These are phyloP conservation scores for Petrocephalus sullivani DNA, from an alignment of 2,797 vertebrate genomes.

Conservation along the genomic window DNA sequence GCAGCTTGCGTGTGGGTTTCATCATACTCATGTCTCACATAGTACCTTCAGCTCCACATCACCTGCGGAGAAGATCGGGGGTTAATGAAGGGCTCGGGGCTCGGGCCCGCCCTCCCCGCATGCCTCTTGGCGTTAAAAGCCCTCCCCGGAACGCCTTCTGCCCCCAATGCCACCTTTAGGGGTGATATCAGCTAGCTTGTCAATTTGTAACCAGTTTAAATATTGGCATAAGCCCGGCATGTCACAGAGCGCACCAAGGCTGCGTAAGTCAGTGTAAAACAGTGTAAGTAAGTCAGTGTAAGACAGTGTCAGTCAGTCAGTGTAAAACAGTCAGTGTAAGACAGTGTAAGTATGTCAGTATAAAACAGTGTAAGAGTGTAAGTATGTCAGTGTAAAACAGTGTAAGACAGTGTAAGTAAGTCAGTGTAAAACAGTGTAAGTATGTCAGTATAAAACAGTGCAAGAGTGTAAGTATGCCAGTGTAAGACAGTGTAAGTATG, in stretches of 20 bases:
- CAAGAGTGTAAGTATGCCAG: no score
- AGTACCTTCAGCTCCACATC: conserved; percentile 69
- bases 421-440: no score
- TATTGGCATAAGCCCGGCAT: background rate
- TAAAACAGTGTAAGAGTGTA: no score
- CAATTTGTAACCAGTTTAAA: background rate
- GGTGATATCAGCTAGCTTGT: background rate
- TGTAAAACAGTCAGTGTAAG: no score
- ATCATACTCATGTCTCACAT: conserved; percentile 91
- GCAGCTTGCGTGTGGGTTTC: conserved; percentile 87
- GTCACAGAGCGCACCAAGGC: background rate
- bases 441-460: no score
- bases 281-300: no score
- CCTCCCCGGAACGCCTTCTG: background rate
- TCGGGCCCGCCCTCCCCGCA: background rate
- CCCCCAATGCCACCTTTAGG: background rate
- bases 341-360: no score
- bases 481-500: no score
- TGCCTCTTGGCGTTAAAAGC: no score
- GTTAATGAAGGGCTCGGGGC: background rate
- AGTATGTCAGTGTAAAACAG: background rate
- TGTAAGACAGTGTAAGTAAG: no score
- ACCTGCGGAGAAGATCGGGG: conserved; percentile 53
- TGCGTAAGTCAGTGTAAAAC: background rate
- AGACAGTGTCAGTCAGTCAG: no score